Evolutionary conservation across 2,797 vertebrate species (phyloP), one percentile per base, ranked within the genome.

Genomic region (Nannoperca obscura): DNA sequence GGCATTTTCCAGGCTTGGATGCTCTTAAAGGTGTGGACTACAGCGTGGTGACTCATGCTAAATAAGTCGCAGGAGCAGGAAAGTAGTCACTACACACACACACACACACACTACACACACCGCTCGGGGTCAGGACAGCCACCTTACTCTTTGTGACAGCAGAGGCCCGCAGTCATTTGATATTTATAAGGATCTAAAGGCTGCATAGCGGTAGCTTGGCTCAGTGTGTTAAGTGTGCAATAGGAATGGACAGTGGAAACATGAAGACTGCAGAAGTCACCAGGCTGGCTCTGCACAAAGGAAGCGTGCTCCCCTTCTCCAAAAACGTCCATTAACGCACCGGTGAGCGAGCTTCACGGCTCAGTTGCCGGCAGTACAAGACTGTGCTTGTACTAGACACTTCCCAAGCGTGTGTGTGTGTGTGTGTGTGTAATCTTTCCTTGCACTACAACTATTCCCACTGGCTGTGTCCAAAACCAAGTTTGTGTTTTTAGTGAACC

Each of bases 1-100:
- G 72, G 60, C 65, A 66, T 90, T 71, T 84, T 83, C 76, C 78
- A 80, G 71, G 59, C 83, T 71, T 14, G 17, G 72, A 52, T 71
- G 76, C 65, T 81, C 80, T 82, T 12, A 54, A 80, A 88, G 83
- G 82, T 80, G 80, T 68, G 76, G 75, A 75, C 61, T 44, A 49
- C 69, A 76, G 63, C 20, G 71, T 40, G 54, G 66, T 88, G 85
- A 90, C 78, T 92, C 85, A 86, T 49, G 27, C 74, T 34, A 61
- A 85, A 80, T 44, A 68, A 59, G 78, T 58, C 1, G 72, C 34
- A 73, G 89, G 13, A 63, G 65, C 42, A 34, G 60, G 24, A 60
- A 64, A 76, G 42, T 1, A 52, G 69, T 58, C 27, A 11, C 13
- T 47, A 63, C 42, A 73, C 58, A 81, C 52, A 17, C n/a, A 27